phyloP scores from a whole-genome alignment of 2,888 invertebrate species.

The Congeria kusceri region DNA sequence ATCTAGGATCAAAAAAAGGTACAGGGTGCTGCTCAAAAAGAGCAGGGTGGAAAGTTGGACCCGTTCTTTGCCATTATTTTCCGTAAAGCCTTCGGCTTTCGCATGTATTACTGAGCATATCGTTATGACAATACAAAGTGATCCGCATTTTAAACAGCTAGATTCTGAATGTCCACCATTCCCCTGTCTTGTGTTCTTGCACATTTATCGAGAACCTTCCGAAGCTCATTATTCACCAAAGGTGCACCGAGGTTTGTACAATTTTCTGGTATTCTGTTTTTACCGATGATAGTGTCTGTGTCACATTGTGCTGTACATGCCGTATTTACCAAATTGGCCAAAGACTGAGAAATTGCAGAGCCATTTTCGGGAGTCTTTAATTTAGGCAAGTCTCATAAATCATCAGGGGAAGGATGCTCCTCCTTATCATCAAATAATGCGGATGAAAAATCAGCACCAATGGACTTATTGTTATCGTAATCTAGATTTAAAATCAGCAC shows the following conservation, averaged over 20 bases:
- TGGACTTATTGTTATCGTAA: background rate
- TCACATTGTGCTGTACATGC: conserved; percentile 11
- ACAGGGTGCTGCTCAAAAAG: too few relatives aligned
- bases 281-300: background rate
- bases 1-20: too few relatives aligned
- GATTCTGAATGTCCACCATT: conserved; percentile 25
- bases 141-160: too few relatives aligned
- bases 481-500: too few relatives aligned
- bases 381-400: conserved; percentile 4
- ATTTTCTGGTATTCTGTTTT: conserved; percentile 24
- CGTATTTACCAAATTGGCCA: conserved; percentile 14
- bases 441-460: background rate
- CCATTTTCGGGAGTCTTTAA: conserved; percentile 19
- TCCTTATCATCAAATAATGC: conserved; percentile 2
- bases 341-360: conserved; percentile 8
- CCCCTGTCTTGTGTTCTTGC: conserved; percentile 13
- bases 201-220: conserved; percentile 24
- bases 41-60: too few relatives aligned
- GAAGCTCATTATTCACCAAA: conserved; percentile 20
- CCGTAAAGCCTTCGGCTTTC: too few relatives aligned
- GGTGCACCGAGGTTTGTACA: conserved; percentile 4
- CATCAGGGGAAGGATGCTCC: too few relatives aligned
- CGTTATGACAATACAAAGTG: too few relatives aligned
- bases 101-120: too few relatives aligned
- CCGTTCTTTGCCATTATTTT: too few relatives aligned